Percentiles rank a stretch among this genome's conserved stretches.
phyloP scores from a whole-genome alignment of 2,888 invertebrate species.

The Ochropleura plecta region DNA sequence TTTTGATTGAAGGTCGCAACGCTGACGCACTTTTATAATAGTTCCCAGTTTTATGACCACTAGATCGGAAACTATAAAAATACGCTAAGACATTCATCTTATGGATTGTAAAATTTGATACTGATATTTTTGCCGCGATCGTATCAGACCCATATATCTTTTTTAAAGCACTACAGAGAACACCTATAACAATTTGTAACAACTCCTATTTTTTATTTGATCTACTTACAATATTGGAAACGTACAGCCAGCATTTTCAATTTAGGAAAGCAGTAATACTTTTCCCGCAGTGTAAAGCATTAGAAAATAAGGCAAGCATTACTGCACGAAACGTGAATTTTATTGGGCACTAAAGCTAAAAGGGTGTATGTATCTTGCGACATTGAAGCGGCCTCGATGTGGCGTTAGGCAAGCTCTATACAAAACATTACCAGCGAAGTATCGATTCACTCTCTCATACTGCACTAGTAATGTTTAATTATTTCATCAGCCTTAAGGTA shows the following conservation, averaged over 20 bases:
- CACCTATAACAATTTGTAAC: slow-evolving; percentile 34
- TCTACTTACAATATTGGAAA: slow-evolving; percentile 21
- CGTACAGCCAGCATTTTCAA: slow-evolving; percentile 27
- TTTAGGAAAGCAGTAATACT: slow-evolving; percentile 31
- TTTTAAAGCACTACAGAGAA: slow-evolving; percentile 47
- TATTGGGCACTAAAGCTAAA: slow-evolving; percentile 87
- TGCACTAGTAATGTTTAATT: slow-evolving; percentile 18
- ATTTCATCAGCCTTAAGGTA: slow-evolving; percentile 1
- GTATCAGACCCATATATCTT: slow-evolving; percentile 54
- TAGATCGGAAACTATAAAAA: slow-evolving; percentile 85
- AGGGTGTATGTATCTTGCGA: slow-evolving; percentile 83
- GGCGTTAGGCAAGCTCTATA: slow-evolving; percentile 70
- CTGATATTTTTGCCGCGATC: slow-evolving; percentile 59
- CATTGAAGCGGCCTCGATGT: slow-evolving; percentile 80
- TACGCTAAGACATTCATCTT: slow-evolving; percentile 73
- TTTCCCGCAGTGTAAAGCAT: slow-evolving; percentile 63
- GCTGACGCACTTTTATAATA: slow-evolving; percentile 82
- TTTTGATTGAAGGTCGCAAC: slow-evolving; percentile 72
- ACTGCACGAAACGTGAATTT: slow-evolving; percentile 79
- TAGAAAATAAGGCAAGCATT: slow-evolving; percentile 81
- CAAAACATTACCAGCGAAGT: slow-evolving; percentile 48
- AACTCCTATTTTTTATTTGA: slow-evolving; percentile 37
- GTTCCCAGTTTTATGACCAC: slow-evolving; percentile 78
- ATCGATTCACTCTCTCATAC: slow-evolving; percentile 27
- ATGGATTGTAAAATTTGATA: slow-evolving; percentile 71